Evolutionary conservation across 1,140 invertebrate species (phyloP).

Genomic region (Drosophila yakuba): DNA sequence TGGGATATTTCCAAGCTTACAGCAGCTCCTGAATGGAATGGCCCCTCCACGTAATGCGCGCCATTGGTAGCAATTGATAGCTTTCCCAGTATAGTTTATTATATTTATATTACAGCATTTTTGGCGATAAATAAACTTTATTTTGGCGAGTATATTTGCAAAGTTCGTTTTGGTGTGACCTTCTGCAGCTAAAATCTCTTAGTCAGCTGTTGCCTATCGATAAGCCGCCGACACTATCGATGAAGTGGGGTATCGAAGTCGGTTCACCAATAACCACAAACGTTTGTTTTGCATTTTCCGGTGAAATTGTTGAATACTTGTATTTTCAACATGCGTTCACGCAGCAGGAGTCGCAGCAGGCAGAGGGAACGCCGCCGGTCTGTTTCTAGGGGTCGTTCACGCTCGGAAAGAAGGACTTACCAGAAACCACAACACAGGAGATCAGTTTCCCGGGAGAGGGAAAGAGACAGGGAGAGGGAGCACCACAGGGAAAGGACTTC

Average conservation of each 20-base stretch:
- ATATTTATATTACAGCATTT: slow-evolving; percentile 10
- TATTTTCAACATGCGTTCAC: slow-evolving; percentile 53
- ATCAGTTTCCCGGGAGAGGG: slow-evolving; percentile 38
- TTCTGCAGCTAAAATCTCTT: neutral
- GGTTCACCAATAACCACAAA: neutral
- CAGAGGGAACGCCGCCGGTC: slow-evolving; percentile 41
- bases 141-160: slow-evolving; percentile 13
- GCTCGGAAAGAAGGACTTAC: slow-evolving; percentile 20
- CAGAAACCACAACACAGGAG: slow-evolving; percentile 7
- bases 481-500: slow-evolving; percentile 2
- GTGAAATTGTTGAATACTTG: slow-evolving; percentile 17
- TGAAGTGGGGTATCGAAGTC: neutral
- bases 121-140: neutral
- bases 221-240: neutral
- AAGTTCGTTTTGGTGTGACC: slow-evolving; percentile 4
- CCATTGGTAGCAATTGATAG: slow-evolving; percentile 22
- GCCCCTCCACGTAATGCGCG: slow-evolving; percentile 59
- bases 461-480: slow-evolving; percentile 18
- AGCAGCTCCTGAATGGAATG: slow-evolving; percentile 37
- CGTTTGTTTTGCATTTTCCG: slow-evolving; percentile 25
- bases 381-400: slow-evolving; percentile 8
- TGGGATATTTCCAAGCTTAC: slow-evolving; percentile 18
- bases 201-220: slow-evolving; percentile 11
- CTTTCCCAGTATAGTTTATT: neutral
- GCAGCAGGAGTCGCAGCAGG: slow-evolving; percentile 53